Conservation (phyloP, 2,888 invertebrate species). For the Drosophila neonasuta region DNA sequence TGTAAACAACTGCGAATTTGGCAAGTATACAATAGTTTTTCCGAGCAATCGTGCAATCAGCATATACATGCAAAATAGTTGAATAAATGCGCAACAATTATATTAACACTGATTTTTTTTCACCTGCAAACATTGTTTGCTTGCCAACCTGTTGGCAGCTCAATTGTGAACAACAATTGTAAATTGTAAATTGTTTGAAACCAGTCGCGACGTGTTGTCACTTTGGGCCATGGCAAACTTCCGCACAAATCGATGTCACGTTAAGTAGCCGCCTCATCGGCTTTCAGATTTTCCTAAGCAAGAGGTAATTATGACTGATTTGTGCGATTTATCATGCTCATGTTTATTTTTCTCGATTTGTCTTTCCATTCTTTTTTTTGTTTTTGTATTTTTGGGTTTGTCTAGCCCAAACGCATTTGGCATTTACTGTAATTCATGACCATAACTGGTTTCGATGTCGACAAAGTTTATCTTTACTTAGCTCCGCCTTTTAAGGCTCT, state of each 20-base stretch:
- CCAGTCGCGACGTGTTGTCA: conserved; percentile 30
- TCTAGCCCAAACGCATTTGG: conserved; percentile 39
- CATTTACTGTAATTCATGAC: conserved; percentile 47
- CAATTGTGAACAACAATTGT: conserved; percentile 45
- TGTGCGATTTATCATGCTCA: conserved; percentile 58
- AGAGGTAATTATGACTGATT: conserved; percentile 63
- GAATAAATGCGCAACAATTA: conserved; percentile 60
- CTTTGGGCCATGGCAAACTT: conserved; percentile 22
- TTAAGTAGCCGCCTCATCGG: conserved; percentile 35
- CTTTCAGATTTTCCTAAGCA: conserved; percentile 38
- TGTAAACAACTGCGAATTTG: conserved; percentile 58
- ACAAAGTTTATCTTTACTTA: conserved; percentile 29
- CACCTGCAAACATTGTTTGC: conserved; percentile 32
- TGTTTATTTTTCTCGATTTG: conserved; percentile 14
- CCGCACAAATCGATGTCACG: conserved; percentile 34
- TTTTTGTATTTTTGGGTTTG: conserved; percentile 24
- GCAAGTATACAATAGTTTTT: conserved; percentile 8
- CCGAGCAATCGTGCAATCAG: conserved; percentile 11
- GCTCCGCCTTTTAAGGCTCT: conserved; percentile 43
- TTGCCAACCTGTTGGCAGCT: conserved; percentile 49
- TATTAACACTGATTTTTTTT: conserved; percentile 32
- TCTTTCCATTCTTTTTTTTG: background rate
- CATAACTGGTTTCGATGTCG: conserved; percentile 45
- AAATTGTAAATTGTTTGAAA: conserved; percentile 40
- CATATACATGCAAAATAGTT: conserved; percentile 46